Percentiles rank a stretch among this genome's conserved stretches.
phyloP scores from a whole-genome alignment of 92 coral and sea anemone genomes.

The Desmophyllum pertusum region DNA sequence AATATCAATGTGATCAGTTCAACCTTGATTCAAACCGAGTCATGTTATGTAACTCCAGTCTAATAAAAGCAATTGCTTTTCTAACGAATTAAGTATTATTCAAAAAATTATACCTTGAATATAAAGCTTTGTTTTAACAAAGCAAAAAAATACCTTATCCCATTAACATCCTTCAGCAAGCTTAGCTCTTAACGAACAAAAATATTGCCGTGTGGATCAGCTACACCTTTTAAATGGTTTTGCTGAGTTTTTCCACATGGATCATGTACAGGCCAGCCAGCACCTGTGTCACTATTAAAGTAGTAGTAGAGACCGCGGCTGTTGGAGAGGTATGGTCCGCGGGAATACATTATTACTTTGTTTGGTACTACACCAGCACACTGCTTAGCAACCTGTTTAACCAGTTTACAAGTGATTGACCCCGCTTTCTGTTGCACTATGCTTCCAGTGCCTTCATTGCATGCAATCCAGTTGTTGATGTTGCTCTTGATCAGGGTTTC shows the following conservation, averaged over 20 bases:
- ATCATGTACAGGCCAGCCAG: background rate
- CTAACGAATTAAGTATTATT: too few species aligned
- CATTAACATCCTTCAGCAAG: too few species aligned
- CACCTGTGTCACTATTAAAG: background rate
- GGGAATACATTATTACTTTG: background rate
- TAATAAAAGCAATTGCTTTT: too few species aligned
- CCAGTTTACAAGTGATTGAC: conserved; percentile 18
- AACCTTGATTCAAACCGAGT: too few species aligned
- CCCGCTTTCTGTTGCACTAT: conserved; percentile 17
- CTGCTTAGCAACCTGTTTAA: conserved; percentile 12
- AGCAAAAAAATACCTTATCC: too few species aligned
- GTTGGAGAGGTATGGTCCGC: background rate
- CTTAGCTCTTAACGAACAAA: background rate
- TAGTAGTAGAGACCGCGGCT: background rate
- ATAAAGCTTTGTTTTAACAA: too few species aligned
- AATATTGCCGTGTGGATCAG: conserved; percentile 5
- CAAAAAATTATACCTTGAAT: too few species aligned
- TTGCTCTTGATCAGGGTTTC: conserved; percentile 30
- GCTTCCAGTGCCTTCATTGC: conserved; percentile 41
- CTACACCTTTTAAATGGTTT: background rate
- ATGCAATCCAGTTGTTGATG: conserved; percentile 51
- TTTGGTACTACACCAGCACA: background rate
- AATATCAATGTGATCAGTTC: too few species aligned
- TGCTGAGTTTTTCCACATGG: background rate
- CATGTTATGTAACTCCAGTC: too few species aligned